Evolutionary conservation across 2,113 vertebrate species (phyloP).

Genomic region (Charadrius vociferus): DNA sequence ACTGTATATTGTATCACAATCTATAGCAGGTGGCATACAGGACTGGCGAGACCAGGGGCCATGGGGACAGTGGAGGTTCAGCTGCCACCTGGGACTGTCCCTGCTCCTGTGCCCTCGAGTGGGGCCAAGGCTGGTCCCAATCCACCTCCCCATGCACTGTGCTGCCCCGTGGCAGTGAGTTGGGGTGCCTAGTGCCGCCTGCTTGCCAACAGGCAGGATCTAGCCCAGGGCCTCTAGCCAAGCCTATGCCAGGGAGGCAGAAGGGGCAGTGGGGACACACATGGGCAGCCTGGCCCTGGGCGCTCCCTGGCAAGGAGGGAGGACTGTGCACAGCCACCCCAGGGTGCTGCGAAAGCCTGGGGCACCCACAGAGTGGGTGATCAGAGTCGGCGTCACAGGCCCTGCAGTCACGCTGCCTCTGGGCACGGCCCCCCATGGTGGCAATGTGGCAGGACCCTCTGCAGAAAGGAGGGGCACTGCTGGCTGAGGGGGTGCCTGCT

Average conservation of each 20-base stretch:
- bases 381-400: rapidly evolving
- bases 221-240: rapidly evolving
- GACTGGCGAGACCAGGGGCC: background rate
- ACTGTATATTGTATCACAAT: conserved; percentile 44
- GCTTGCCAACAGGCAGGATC: rapidly evolving
- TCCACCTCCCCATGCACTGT: rapidly evolving
- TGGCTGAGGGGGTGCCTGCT: rapidly evolving
- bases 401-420: background rate
- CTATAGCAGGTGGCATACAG: background rate
- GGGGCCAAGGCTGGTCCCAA: background rate
- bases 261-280: background rate
- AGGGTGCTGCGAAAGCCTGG: background rate
- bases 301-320: background rate
- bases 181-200: background rate
- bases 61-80: rapidly evolving
- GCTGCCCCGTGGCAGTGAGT: background rate
- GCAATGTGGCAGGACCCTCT: conserved; percentile 15
- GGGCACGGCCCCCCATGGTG: background rate
- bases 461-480: conserved; percentile 42
- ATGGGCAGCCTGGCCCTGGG: rapidly evolving
- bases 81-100: background rate
- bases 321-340: rapidly evolving
- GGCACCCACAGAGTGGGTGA: rapidly evolving
- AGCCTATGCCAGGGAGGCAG: background rate
- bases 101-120: background rate